These are phyloP conservation scores for Nephrotoma flavescens DNA, from an alignment of 2,888 invertebrate genomes.

Conservation along the genomic window DNA sequence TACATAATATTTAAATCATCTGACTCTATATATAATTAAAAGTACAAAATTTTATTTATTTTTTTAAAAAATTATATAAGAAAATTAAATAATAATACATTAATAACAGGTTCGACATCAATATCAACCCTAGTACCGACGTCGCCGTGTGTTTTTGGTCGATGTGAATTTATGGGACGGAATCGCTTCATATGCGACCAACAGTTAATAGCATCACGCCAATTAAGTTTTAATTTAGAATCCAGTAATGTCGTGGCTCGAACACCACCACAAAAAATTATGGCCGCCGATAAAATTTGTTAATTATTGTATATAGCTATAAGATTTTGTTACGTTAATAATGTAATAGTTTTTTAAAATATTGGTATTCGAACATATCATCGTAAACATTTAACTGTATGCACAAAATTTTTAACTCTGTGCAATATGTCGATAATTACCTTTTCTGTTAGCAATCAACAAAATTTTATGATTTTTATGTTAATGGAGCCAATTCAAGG, in stretches of 20 bases:
- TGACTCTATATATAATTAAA: not conserved
- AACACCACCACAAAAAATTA: not conserved
- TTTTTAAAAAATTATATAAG: not conserved
- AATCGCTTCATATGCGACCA: not conserved
- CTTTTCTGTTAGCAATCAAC: too few relatives aligned
- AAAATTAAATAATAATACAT: not conserved
- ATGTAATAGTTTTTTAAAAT: too few relatives aligned
- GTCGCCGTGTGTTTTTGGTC: not conserved
- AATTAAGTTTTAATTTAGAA: not conserved
- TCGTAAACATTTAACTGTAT: too few relatives aligned
- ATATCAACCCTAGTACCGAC: not conserved
- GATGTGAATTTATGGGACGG: not conserved
- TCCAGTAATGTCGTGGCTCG: not conserved
- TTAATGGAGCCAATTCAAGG: too few relatives aligned
- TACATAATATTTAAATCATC: not conserved
- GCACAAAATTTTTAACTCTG: too few relatives aligned
- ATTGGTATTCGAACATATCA: too few relatives aligned
- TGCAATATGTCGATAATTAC: too few relatives aligned
- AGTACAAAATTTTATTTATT: not conserved
- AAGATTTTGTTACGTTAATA: too few relatives aligned
- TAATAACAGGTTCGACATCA: not conserved
- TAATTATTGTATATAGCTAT: not conserved
- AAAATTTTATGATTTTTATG: too few relatives aligned
- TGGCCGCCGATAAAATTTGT: not conserved
- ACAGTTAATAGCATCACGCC: not conserved